Evolutionary conservation across 2,888 invertebrate genomes (phyloP).

Genomic region (Drosophila ezoana): DNA sequence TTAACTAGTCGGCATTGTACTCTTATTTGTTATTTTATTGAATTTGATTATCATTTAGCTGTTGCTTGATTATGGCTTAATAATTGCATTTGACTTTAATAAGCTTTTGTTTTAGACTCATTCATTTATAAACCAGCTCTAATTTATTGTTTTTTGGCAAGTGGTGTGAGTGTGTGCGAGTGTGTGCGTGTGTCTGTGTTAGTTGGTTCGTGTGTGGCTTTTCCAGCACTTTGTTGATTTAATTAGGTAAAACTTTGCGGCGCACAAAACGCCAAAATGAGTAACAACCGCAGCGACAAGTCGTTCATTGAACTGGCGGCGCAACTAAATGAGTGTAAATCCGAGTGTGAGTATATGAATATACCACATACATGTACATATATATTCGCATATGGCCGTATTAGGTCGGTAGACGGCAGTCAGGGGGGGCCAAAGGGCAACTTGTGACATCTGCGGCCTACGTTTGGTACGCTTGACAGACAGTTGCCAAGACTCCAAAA

Average conservation of each 20-base stretch:
- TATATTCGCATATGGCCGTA: background rate
- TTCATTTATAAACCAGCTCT: background rate
- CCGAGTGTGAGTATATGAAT: constrained; percentile 2
- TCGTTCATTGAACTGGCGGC: constrained; percentile 66
- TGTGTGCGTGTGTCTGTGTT: background rate
- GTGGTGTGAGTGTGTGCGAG: background rate
- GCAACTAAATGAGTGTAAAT: constrained; percentile 39
- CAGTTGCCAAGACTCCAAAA: constrained; percentile 6
- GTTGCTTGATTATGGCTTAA: constrained; percentile 18
- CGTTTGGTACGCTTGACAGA: constrained; percentile 7
- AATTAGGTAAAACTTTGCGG: constrained; percentile 72
- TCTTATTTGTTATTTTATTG: constrained; percentile 21
- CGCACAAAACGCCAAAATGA: constrained; percentile 66
- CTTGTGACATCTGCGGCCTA: constrained; percentile 25
- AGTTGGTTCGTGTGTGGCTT: constrained; percentile 34
- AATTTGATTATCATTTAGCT: constrained; percentile 41
- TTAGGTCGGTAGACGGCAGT: background rate
- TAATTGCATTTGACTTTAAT: constrained; percentile 61
- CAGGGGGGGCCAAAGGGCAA: constrained; percentile 8
- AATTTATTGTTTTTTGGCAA: constrained; percentile 2
- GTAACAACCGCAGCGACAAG: constrained; percentile 51
- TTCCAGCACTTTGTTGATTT: constrained; percentile 64
- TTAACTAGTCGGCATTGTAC: background rate
- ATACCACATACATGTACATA: background rate
- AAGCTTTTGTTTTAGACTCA: constrained; percentile 30